phyloP scores from a whole-genome alignment of 2,888 invertebrate species.

The Lottia gigantea region DNA sequence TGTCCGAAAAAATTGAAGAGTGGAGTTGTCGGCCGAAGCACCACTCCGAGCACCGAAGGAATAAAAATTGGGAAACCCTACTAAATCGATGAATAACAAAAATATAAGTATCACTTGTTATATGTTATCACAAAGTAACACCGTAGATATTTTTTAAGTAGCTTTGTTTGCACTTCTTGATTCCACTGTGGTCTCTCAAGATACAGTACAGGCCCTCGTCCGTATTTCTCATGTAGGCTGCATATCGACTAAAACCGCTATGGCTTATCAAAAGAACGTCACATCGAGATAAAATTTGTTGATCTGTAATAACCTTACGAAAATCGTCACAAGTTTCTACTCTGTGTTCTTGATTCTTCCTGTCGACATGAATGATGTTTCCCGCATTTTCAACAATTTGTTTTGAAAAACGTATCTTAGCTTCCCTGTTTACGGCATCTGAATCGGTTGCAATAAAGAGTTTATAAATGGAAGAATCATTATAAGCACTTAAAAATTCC shows the following conservation, averaged over 20 bases:
- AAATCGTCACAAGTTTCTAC: slow-evolving; percentile 10
- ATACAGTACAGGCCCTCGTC: neutral
- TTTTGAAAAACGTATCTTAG: slow-evolving; percentile 15
- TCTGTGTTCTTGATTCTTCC: neutral
- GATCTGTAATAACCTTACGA: slow-evolving; percentile 13
- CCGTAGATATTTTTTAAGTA: too few species aligned
- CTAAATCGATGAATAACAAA: too few species aligned
- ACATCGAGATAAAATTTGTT: slow-evolving; percentile 14
- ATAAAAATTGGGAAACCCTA: too few species aligned
- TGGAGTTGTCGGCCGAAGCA: too few species aligned
- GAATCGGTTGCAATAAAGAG: slow-evolving; percentile 24
- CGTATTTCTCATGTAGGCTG: slow-evolving; percentile 13
- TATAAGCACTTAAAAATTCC: slow-evolving; percentile 18
- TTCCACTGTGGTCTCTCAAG: too few species aligned
- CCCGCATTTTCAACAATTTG: slow-evolving; percentile 20
- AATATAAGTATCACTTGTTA: too few species aligned
- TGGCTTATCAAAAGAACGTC: slow-evolving; percentile 15
- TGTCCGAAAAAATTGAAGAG: too few species aligned
- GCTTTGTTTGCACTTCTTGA: too few species aligned
- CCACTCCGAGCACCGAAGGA: too few species aligned
- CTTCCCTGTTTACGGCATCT: slow-evolving; percentile 14
- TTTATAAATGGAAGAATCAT: neutral
- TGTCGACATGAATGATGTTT: slow-evolving; percentile 20
- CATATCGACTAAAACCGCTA: slow-evolving; percentile 4
- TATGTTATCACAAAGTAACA: too few species aligned